phyloP scores from a whole-genome alignment of 2,888 invertebrate species.

The Amphipoea lucens region DNA sequence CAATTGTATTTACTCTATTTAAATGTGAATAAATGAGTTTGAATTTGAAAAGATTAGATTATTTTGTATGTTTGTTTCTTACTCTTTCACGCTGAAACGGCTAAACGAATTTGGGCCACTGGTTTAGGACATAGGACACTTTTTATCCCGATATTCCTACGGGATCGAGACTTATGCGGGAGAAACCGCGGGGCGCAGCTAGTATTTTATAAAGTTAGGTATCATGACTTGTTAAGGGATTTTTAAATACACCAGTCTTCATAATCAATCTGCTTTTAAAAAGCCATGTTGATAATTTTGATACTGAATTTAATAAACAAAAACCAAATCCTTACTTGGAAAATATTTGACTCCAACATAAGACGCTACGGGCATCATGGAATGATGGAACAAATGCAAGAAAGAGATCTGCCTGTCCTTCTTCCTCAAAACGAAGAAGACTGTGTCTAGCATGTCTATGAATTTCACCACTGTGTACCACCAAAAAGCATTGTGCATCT shows the following conservation, averaged over 20 bases:
- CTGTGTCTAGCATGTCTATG: slow-evolving; percentile 93
- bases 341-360: slow-evolving; percentile 62
- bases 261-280: neutral
- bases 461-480: slow-evolving; percentile 93
- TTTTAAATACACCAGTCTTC: neutral
- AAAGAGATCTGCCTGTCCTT: slow-evolving; percentile 93
- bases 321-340: slow-evolving; percentile 69
- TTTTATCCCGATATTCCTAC: neutral
- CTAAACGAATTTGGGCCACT: neutral
- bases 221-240: neutral
- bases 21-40: no score
- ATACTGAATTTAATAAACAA: neutral
- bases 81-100: neutral
- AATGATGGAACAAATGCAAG: slow-evolving; percentile 96
- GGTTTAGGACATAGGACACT: no score
- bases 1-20: no score
- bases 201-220: neutral
- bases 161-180: neutral
- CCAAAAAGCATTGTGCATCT: slow-evolving; percentile 53
- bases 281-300: neutral
- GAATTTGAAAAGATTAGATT: no score
- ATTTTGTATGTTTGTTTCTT: no score
- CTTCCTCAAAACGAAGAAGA: slow-evolving; percentile 96
- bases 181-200: no score
- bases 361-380: slow-evolving; percentile 89